Conservation (phyloP, 2,797 vertebrate genomes). For the Acestrorhynchus altus region DNA sequence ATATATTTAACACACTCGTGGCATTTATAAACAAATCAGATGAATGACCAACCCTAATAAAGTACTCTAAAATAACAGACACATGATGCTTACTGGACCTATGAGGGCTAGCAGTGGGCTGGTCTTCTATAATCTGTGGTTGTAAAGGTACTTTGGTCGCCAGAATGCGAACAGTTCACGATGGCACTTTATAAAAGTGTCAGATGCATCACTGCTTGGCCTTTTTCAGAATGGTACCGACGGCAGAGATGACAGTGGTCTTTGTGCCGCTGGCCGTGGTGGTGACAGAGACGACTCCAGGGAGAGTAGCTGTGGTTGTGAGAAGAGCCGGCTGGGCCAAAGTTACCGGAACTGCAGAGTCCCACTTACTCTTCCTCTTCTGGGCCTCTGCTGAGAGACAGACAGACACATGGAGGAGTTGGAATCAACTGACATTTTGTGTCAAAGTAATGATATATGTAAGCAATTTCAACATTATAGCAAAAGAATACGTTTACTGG, state of each 20-base stretch:
- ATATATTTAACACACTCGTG: neutral
- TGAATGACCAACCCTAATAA: neutral
- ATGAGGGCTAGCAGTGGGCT: too few relatives aligned
- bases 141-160: neutral
- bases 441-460: too few relatives aligned
- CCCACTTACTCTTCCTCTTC: constrained; percentile 99
- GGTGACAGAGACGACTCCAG: constrained; percentile 93
- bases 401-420: neutral
- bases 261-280: constrained; percentile 97
- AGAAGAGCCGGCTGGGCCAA: constrained; percentile 93
- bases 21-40: neutral
- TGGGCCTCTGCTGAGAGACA: constrained; percentile 85
- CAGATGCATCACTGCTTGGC: constrained; percentile 85
- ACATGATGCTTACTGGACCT: neutral
- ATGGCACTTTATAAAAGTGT: neutral
- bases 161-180: neutral
- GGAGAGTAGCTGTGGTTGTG: constrained; percentile 91
- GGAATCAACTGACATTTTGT: too few relatives aligned
- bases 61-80: neutral
- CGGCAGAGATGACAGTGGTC: constrained; percentile 96
- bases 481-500: too few relatives aligned
- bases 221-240: constrained; percentile 97
- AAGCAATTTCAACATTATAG: too few relatives aligned
- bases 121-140: neutral
- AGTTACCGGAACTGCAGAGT: constrained; percentile 94